Conservation (phyloP, 1,140 invertebrate genomes). For the Gerris buenoi region DNA sequence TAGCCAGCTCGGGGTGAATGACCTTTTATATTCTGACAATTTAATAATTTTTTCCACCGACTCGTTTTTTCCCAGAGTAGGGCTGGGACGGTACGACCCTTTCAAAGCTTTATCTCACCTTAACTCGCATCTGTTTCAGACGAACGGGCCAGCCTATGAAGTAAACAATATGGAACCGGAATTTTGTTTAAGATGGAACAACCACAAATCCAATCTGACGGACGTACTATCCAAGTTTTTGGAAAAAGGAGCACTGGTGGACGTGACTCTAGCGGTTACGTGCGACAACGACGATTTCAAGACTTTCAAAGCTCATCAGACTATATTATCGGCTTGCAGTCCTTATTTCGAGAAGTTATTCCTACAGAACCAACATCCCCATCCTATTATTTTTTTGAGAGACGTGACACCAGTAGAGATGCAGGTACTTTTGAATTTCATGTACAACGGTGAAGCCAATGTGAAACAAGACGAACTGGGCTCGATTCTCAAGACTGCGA, state of each 20-base stretch:
- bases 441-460: constrained; percentile 83
- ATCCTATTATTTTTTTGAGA: constrained; percentile 82
- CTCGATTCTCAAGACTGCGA: constrained; percentile 78
- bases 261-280: constrained; percentile 66
- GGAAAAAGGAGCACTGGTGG: constrained; percentile 71
- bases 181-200: constrained; percentile 88
- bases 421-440: constrained; percentile 72
- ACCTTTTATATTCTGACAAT: constrained; percentile 11
- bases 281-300: constrained; percentile 50
- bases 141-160: not conserved
- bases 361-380: constrained; percentile 74
- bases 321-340: constrained; percentile 83
- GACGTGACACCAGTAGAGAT: constrained; percentile 76
- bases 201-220: constrained; percentile 76
- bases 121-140: not conserved
- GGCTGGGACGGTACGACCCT: not conserved
- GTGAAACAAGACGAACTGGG: constrained; percentile 71
- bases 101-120: not conserved
- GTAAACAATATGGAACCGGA: constrained; percentile 61
- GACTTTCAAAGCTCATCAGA: constrained; percentile 83
- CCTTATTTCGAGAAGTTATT: constrained; percentile 90
- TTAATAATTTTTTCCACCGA: no score
- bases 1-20: constrained; percentile 16
- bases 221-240: constrained; percentile 72
- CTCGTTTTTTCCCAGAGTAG: no score